Conservation (phyloP, 2,888 invertebrate genomes). For the Polymixis flavicincta region DNA sequence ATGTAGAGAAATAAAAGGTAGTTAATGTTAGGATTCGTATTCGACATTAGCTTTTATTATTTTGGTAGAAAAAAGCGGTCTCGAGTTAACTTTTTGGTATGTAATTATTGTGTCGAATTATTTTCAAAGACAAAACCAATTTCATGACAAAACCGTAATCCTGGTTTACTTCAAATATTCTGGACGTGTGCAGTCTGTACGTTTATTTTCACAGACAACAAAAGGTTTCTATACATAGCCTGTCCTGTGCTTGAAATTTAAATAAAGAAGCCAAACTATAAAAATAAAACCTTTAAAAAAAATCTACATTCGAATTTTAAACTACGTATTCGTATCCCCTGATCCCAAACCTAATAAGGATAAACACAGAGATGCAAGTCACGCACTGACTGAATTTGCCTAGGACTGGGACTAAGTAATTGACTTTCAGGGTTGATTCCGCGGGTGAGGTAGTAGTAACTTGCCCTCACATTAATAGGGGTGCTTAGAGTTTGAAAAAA, state of each 20-base stretch:
- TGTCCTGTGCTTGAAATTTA: conserved; percentile 1
- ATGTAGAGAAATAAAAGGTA: background rate
- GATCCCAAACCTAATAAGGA: conserved; percentile 68
- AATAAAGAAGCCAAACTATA: conserved; percentile 11
- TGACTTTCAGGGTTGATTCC: conserved; percentile 64
- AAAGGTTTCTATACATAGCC: background rate
- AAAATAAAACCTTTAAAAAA: conserved; percentile 17
- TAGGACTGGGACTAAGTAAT: conserved; percentile 69
- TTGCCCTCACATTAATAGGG: conserved; percentile 39
- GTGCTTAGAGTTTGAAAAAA: conserved; percentile 14
- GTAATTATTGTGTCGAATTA: background rate
- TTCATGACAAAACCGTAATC: background rate
- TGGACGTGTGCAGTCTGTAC: background rate
- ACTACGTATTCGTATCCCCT: conserved; percentile 50
- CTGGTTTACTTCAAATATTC: background rate
- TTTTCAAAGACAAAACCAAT: background rate
- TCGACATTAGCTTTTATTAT: background rate
- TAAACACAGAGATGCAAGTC: conserved; percentile 70
- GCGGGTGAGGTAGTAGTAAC: conserved; percentile 38
- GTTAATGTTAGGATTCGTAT: background rate
- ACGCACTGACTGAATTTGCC: conserved; percentile 70
- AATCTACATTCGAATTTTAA: conserved; percentile 39
- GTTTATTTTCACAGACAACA: background rate
- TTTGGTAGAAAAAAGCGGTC: background rate
- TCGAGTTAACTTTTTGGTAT: background rate